Evolutionary conservation across 2,888 invertebrate species (phyloP).

Genomic region (Cheilosia variabilis): DNA sequence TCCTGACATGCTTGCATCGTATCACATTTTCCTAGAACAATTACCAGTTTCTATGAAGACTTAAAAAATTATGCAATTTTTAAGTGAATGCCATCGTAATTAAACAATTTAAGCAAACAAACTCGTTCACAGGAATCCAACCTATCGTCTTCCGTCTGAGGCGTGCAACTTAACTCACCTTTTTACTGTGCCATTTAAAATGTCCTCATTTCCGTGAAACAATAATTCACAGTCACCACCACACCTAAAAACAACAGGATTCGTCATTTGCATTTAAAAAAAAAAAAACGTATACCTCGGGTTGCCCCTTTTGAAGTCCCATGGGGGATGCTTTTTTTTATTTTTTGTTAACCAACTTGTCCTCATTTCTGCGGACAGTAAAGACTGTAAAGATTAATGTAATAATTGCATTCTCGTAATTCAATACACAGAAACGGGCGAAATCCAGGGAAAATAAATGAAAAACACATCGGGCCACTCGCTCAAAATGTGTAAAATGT

Average conservation of each 20-base stretch:
- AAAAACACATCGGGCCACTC: background rate
- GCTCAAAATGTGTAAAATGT: background rate
- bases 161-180: background rate
- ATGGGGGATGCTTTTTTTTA: background rate
- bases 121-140: too few species aligned
- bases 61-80: too few species aligned
- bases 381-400: constrained; percentile 8
- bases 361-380: constrained; percentile 18
- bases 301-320: background rate
- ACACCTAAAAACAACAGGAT: constrained; percentile 4
- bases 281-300: background rate
- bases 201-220: background rate
- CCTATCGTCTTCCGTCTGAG: too few species aligned
- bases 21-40: too few species aligned
- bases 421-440: constrained; percentile 16
- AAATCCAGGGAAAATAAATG: background rate
- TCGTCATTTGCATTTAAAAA: background rate
- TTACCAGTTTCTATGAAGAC: too few species aligned
- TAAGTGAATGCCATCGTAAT: too few species aligned
- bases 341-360: constrained; percentile 1
- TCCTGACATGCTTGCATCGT: too few species aligned
- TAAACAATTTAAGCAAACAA: too few species aligned
- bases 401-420: constrained; percentile 20
- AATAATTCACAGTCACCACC: constrained; percentile 11
- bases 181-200: background rate